Conservation (phyloP, 2,113 vertebrate species). For the Peromyscus californicus region DNA sequence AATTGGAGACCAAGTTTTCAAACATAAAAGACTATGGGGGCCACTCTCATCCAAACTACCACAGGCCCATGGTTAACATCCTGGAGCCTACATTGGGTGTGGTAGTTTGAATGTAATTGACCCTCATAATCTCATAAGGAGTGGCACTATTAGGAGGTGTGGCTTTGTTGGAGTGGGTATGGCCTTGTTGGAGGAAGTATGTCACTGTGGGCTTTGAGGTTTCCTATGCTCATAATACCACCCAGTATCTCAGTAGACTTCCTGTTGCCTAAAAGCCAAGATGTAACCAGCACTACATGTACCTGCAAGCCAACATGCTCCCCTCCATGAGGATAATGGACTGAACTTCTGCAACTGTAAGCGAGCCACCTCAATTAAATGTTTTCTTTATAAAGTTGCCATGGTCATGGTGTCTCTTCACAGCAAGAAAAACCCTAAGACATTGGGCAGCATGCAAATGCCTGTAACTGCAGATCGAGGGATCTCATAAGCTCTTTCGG, state of each 20-base stretch:
- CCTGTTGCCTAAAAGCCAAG: neutral
- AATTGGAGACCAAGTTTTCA: neutral
- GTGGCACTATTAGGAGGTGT: neutral
- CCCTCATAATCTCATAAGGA: too few species aligned
- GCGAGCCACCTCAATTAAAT: neutral
- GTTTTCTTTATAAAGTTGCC: neutral
- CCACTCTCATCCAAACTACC: too few species aligned
- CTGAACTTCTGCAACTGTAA: neutral
- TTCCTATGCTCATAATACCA: neutral
- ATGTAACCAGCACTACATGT: neutral
- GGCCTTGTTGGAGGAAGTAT: neutral
- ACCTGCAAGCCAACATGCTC: neutral
- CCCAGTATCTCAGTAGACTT: neutral
- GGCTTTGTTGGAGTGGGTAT: too few species aligned
- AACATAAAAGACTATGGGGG: neutral
- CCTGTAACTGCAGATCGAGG: neutral
- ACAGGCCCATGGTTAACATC: neutral
- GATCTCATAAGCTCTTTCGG: neutral
- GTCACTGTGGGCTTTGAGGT: neutral
- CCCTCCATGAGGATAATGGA: neutral
- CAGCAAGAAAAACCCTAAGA: neutral
- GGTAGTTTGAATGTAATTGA: neutral
- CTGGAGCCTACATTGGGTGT: neutral
- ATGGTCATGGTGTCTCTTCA: too few species aligned
- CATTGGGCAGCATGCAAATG: too few species aligned